phyloP scores from a whole-genome alignment of 1,140 invertebrate genomes.

The Sitophilus oryzae region DNA sequence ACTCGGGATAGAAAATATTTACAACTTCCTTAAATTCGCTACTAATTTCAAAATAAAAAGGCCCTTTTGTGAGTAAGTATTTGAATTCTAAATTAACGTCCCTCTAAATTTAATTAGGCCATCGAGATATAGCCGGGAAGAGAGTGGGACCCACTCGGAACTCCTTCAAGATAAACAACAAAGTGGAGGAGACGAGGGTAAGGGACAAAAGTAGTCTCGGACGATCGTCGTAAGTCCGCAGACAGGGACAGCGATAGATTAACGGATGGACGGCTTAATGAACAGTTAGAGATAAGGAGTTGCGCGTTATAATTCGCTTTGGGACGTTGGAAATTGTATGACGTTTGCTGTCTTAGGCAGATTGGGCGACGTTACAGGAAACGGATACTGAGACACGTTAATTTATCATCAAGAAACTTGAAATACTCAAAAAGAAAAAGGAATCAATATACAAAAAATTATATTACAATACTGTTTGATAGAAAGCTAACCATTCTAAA shows the following conservation, averaged over 20 bases:
- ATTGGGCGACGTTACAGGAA: no score
- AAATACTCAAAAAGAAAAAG: no score
- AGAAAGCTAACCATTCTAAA: no score
- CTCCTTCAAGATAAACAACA: conserved; percentile 16
- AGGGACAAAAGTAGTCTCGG: background rate
- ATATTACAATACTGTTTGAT: no score
- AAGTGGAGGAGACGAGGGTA: conserved; percentile 4
- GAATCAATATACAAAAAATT: no score
- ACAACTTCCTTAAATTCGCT: background rate
- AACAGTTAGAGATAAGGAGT: conserved; percentile 12
- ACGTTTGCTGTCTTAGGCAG: background rate
- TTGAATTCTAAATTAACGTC: conserved; percentile 11
- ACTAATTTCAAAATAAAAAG: no score
- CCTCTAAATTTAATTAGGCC: conserved; percentile 15
- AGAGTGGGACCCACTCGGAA: no score
- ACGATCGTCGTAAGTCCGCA: conserved; percentile 10
- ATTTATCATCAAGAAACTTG: no score
- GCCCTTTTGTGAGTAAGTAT: no score
- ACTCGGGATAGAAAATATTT: background rate
- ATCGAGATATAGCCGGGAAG: conserved; percentile 5
- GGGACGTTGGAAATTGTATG: background rate
- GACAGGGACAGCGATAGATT: conserved; percentile 11
- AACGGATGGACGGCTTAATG: conserved; percentile 8
- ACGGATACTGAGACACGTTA: no score
- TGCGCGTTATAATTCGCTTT: background rate